Conservation (phyloP, 2,888 invertebrate genomes). For the Dexiosoma caninum region DNA sequence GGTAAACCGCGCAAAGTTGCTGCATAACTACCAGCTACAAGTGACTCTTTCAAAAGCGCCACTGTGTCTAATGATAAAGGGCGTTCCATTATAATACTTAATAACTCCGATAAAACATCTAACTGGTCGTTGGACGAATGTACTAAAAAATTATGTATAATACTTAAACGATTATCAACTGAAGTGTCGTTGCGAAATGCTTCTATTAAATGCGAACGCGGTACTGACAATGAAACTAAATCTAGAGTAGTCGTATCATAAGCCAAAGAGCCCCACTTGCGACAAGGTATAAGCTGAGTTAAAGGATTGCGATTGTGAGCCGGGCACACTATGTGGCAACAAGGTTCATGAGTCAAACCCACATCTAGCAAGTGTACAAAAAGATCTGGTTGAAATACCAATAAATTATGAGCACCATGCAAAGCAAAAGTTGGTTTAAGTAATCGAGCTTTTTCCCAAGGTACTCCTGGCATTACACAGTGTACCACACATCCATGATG, state of each 20-base stretch:
- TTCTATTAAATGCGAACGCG: conserved; percentile 83
- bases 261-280: conserved; percentile 76
- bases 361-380: conserved; percentile 92
- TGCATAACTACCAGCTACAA: conserved; percentile 86
- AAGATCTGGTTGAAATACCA: conserved; percentile 89
- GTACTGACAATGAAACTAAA: conserved; percentile 82
- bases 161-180: conserved; percentile 86
- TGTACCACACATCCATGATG: conserved; percentile 91
- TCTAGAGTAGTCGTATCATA: conserved; percentile 85
- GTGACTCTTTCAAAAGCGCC: conserved; percentile 86
- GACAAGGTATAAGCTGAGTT: conserved; percentile 83
- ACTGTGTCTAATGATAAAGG: conserved; percentile 81
- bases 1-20: conserved; percentile 85
- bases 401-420: conserved; percentile 86
- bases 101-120: conserved; percentile 85
- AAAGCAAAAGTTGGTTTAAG: conserved; percentile 87
- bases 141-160: conserved; percentile 89
- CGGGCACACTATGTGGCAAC: conserved; percentile 86
- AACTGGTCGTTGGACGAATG: conserved; percentile 83
- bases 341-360: conserved; percentile 89
- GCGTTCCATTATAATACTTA: conserved; percentile 81
- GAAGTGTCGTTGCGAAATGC: conserved; percentile 84
- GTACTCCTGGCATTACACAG: conserved; percentile 88
- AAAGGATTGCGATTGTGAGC: conserved; percentile 78
- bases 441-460: conserved; percentile 87